Percentiles rank a stretch among this genome's conserved stretches.
Conservation (phyloP, 2,888 invertebrate species). For the Neoscelio sp. region DNA sequence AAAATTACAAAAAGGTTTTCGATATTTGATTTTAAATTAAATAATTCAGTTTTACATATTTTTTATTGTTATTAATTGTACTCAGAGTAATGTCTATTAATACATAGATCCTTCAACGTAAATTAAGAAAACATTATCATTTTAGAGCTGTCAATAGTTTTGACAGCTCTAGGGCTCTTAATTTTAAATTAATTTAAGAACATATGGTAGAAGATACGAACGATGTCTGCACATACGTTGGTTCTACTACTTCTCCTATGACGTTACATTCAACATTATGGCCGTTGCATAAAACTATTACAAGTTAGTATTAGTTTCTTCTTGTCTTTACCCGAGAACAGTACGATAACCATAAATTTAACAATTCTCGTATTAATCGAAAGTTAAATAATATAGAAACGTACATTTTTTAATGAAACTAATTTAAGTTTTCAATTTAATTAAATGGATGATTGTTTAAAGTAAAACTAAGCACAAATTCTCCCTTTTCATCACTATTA, state of each 20-base stretch:
- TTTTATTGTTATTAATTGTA: too few species aligned
- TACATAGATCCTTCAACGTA: too few species aligned
- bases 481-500: neutral
- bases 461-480: conserved; percentile 1
- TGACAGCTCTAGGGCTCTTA: too few species aligned
- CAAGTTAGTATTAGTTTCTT: neutral
- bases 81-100: too few species aligned
- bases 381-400: conserved; percentile 7
- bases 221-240: conserved; percentile 1
- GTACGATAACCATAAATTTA: neutral
- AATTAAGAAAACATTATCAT: too few species aligned
- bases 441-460: neutral
- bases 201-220: conserved; percentile 9
- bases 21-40: too few species aligned
- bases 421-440: too few species aligned
- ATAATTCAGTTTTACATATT: too few species aligned
- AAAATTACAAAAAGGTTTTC: too few species aligned
- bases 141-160: too few species aligned
- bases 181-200: neutral
- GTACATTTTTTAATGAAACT: conserved; percentile 5
- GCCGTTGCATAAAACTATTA: neutral
- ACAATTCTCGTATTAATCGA: conserved; percentile 18
- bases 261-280: neutral
- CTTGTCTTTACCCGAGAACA: neutral
- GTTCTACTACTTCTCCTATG: conserved; percentile 11